Base-by-base conservation (phyloP, 2,113 vertebrate species). In the Ammospiza nelsoni region DNA sequence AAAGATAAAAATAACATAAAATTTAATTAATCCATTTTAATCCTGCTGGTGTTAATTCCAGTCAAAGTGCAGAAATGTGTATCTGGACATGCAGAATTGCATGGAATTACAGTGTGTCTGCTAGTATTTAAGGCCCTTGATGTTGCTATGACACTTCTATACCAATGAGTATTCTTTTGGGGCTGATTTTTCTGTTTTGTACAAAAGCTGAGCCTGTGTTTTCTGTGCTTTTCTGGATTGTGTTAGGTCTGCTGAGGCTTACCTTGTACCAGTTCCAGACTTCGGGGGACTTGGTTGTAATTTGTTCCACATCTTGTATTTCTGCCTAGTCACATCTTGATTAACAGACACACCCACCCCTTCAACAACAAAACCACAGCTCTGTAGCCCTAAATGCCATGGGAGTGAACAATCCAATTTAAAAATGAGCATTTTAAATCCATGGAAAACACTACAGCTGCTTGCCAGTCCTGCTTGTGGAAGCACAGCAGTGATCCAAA, bases 31-130 rank as follows among this genome's bases (percentile, higher is more conserved):
- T 81, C n/a, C 49, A 28, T 87, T 92, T 92, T 87, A 89, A 75
- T 78, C 83, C 54, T 92, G 16, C 54, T 90, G 23, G 23, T 86
- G 61, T 90, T 93, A 65, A 89, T 93, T 94, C 61, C 73, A 72
- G 48, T 49, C 49, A 84, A 66, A 80, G 12, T 87, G 39, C 65
- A 92, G 61, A 84, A 94, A 58, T 44, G 2, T 81, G 23, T 92
- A 90, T 81, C 68, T 63, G 15, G 69, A 44, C 39, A 35, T 59
- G 37, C 44, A 73, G 52, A 86, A 92, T 18, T 74, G 24, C 48
- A 37, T 59, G 51, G 83, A 77, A 59, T 72, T 87, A 69, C 55
- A 55, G 28, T 69, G 12, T 44, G 33, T 72, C 49, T 90, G 82
- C 43, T 85, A 85, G 68, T 72, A 79, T 28, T 92, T 84, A 90